Evolutionary conservation across 2,797 vertebrate genomes (phyloP).

Genomic region (Tarsius wallacei): DNA sequence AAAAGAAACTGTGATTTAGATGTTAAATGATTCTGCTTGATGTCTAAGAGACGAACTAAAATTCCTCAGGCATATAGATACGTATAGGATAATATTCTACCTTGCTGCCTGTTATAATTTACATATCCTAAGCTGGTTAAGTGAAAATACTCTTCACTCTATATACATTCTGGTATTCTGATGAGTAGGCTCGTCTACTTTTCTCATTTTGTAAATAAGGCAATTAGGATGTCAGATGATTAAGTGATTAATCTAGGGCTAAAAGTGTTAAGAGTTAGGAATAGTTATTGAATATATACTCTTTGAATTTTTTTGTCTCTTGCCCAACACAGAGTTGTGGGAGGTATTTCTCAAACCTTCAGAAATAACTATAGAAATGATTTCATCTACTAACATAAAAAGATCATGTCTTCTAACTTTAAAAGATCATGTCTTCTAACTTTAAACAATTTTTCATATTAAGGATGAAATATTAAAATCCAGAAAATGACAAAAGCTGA

Average conservation of each 20-base stretch:
- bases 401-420: background rate
- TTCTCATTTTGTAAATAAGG: conserved; percentile 67
- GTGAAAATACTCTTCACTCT: conserved; percentile 65
- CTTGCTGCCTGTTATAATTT: conserved; percentile 71
- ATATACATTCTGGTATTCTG: conserved; percentile 36
- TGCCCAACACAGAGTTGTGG: background rate
- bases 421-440: too few species aligned
- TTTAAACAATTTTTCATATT: conserved; percentile 1
- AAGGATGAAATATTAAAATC: conserved; percentile 4
- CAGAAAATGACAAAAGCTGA: background rate
- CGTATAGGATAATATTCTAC: conserved; percentile 49
- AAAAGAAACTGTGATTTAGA: conserved; percentile 54
- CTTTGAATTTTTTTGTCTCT: background rate
- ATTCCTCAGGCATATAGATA: conserved; percentile 54
- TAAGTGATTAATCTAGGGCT: conserved; percentile 43
- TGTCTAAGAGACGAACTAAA: conserved; percentile 52
- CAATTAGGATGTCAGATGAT: conserved; percentile 31
- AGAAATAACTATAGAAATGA: background rate
- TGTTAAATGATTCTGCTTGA: conserved; percentile 58
- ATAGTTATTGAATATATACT: conserved; percentile 8
- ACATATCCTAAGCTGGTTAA: conserved; percentile 43
- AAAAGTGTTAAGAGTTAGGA: conserved; percentile 28
- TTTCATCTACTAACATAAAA: conserved; percentile 5
- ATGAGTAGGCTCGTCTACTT: conserved; percentile 56
- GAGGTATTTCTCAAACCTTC: conserved; percentile 4